Base-by-base conservation (phyloP, 2,888 invertebrate genomes). In the Erpobdella octoculata region DNA sequence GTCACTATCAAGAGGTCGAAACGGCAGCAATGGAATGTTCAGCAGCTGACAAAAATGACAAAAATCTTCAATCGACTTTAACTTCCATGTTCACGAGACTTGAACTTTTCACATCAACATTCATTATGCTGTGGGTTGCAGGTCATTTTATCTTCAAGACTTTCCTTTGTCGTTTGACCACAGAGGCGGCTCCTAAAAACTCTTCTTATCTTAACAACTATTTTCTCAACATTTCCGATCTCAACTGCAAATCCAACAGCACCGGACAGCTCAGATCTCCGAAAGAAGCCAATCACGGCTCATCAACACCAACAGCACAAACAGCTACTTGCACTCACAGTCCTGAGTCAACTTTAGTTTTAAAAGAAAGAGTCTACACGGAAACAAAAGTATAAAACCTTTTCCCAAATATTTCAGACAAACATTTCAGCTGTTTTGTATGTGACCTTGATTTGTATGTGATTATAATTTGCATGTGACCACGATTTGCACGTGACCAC, bases 371-470 rank as follows among this genome's bases (percentile, higher is more conserved):
- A 53, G 28, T 53, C 53, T 53, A 53, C 53, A 53, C 53, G 18
- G 53, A 53, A 53, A 53, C 53, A 3, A 53, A 53, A 53, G 53
- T 53, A 25, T 53, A 53, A 53, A 53, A 53, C 28, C 21, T 53
- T 53, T 53, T 53, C 53, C 21, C n/a, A 25, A 21, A 53, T 53
- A 53, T 53, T 53, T 53, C 28, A 53, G 53, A 53, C 53, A 9
- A 53, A 53, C 21, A n/a, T n/a, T n/a, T n/a, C n/a, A n/a, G n/a
- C n/a, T n/a, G n/a, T n/a, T n/a, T n/a, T n/a, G n/a, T n/a, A n/a
- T n/a, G n/a, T n/a, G n/a, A n/a, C n/a, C n/a, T n/a, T n/a, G n/a
- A n/a, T n/a, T n/a, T n/a, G n/a, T n/a, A n/a, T n/a, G n/a, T n/a
- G n/a, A n/a, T n/a, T n/a, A n/a, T n/a, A n/a, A n/a, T n/a, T n/a